Conservation (phyloP, 2,888 invertebrate species). For the Caenorhabditis sp. region DNA sequence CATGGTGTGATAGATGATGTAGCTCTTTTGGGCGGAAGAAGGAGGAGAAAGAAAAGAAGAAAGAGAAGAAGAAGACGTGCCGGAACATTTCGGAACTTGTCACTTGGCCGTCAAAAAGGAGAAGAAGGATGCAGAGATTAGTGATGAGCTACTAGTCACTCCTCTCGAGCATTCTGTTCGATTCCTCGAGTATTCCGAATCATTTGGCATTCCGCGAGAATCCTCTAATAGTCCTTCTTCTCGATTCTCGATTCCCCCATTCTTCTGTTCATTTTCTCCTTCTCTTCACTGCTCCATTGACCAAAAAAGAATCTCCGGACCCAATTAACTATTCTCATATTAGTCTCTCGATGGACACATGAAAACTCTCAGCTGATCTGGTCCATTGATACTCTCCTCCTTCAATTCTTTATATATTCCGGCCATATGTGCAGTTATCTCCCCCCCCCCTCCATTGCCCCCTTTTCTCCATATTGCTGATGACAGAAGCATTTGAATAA, state of each 20-base stretch:
- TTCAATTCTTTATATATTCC: background rate
- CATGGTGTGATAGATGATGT: slow-evolving; percentile 51
- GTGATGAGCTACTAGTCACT: slow-evolving; percentile 28
- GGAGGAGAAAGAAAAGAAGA: slow-evolving; percentile 7
- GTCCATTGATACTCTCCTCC: background rate
- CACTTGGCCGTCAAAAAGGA: slow-evolving; percentile 38
- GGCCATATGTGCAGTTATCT: slow-evolving; percentile 34
- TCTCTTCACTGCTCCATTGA: too few species aligned
- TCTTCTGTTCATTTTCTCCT: too few species aligned
- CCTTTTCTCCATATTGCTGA: slow-evolving; percentile 48
- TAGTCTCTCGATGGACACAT: too few species aligned
- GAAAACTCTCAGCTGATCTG: background rate
- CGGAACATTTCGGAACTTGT: slow-evolving; percentile 25
- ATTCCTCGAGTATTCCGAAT: background rate
- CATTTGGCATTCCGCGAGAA: background rate
- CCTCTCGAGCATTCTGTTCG: background rate
- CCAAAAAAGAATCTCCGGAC: too few species aligned
- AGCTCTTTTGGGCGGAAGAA: slow-evolving; percentile 2
- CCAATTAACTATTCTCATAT: too few species aligned
- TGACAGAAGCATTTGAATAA: slow-evolving; percentile 61
- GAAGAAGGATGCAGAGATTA: slow-evolving; percentile 51
- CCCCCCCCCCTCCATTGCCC: slow-evolving; percentile 20
- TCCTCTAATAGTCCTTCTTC: background rate
- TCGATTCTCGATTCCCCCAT: background rate
- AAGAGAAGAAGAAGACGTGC: slow-evolving; percentile 17